Evolutionary conservation across 1,140 invertebrate species (phyloP), one percentile per base, ranked within the genome.

Genomic region (Callitettix versicolor): DNA sequence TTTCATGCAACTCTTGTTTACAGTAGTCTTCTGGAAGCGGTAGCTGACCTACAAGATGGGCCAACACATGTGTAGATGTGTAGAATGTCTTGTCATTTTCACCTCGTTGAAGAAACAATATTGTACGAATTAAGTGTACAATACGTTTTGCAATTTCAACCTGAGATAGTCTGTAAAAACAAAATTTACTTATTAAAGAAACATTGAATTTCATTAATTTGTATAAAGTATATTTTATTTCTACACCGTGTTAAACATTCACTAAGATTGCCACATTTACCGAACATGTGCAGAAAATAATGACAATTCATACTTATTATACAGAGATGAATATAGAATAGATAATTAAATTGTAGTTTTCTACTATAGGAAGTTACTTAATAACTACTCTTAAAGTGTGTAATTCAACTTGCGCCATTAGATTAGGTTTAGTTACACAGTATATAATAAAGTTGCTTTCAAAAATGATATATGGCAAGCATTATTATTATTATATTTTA

Each of bases 21-120:
- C 73, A 71, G 62, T 81, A 83, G 67, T 84, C 81, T 64, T 81
- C 78, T 18, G 81, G 80, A 55, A 83, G 71, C 3, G 80, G 80
- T 44, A 83, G 66, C 18, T 76, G 69, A 2, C 71, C 70, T 2
- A 81, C 68, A 14, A 77, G 64, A 30, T 76, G 69, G 0, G 76
- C 69, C 24, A 82, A 63, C 4, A 76, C 66, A n/a, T 70, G 69
- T 9, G 70, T 64, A 14, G 65, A 67, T n/a, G 20, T 42, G 5
- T 15, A 14, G n/a, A 42, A 15, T 1, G 76, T 67, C 21, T 81
- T 63, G 2, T 75, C 67, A n/a, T 69, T 68, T 14, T 68, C 63
- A 18, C 65, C 67, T 34, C 66, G 63, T 53, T 79, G 72, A 3
- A 80, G 60, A 4, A 71, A 61, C 1, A 78, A 61, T n/a, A 82